phyloP scores from a whole-genome alignment of 1,140 invertebrate genomes.

The Polyergus mexicanus region DNA sequence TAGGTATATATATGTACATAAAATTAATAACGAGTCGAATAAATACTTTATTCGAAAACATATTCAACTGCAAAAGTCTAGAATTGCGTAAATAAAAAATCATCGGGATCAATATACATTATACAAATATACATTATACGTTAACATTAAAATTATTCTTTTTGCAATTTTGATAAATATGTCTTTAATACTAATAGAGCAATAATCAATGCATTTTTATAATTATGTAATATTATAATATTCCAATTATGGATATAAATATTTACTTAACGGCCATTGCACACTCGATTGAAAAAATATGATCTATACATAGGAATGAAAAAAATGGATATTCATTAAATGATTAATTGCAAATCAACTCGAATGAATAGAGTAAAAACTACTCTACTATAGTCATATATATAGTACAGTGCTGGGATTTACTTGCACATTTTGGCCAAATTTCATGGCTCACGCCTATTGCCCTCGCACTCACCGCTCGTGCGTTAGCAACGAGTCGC shows the following conservation, averaged over 20 bases:
- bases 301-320: conserved; percentile 54
- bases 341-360: not conserved
- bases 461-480: no score
- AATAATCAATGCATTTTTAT: conserved; percentile 53
- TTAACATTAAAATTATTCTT: conserved; percentile 20
- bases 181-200: conserved; percentile 8
- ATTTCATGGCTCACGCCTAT: no score
- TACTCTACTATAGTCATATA: conserved; percentile 10
- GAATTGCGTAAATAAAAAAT: conserved; percentile 17
- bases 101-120: not conserved
- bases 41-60: conserved; percentile 31
- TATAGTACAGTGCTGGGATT: no score
- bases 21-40: conserved; percentile 25
- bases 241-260: conserved; percentile 67
- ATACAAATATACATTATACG: not conserved
- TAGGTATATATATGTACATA: not conserved
- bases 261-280: conserved; percentile 77
- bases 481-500: no score
- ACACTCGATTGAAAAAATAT: conserved; percentile 75
- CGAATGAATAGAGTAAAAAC: conserved; percentile 36
- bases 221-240: conserved; percentile 53
- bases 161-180: not conserved
- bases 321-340: conserved; percentile 41
- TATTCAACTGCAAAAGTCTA: not conserved
- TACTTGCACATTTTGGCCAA: no score